Evolutionary conservation across 2,113 vertebrate species (phyloP).

Genomic region (Boulengeromyrus knoepffleri): DNA sequence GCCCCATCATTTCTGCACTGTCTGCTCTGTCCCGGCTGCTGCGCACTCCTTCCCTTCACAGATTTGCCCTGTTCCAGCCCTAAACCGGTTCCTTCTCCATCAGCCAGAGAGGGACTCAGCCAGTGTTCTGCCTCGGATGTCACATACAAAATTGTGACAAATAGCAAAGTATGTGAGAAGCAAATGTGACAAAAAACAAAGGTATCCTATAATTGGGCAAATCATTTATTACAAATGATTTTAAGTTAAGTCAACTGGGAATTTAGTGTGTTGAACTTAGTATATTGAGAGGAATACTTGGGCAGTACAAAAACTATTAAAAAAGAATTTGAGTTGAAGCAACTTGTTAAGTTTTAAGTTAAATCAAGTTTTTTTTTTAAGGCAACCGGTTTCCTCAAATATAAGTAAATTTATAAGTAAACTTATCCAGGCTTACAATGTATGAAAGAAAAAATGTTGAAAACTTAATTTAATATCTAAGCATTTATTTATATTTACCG

Average conservation of each 20-base stretch:
- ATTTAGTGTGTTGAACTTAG: background rate
- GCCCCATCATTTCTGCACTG: conserved; percentile 58
- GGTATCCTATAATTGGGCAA: background rate
- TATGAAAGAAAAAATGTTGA: background rate
- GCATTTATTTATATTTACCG: background rate
- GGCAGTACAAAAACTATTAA: background rate
- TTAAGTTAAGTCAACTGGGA: background rate
- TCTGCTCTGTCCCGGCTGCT: conserved; percentile 37
- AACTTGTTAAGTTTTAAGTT: background rate
- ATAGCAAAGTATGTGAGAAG: background rate
- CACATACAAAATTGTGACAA: background rate
- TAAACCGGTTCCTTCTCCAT: background rate
- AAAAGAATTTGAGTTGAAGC: background rate
- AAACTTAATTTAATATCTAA: background rate
- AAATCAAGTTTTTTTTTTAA: background rate
- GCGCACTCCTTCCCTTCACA: background rate
- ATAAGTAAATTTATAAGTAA: background rate
- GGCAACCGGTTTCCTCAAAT: background rate
- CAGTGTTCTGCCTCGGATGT: background rate
- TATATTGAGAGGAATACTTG: background rate
- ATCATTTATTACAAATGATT: background rate
- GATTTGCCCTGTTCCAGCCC: background rate
- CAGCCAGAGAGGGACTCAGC: background rate
- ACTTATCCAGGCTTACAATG: background rate
- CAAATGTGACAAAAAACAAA: background rate